Percentiles rank a stretch among this genome's conserved stretches.
Evolutionary conservation across 2,888 invertebrate genomes (phyloP).

Genomic region (Tridacna gigas): DNA sequence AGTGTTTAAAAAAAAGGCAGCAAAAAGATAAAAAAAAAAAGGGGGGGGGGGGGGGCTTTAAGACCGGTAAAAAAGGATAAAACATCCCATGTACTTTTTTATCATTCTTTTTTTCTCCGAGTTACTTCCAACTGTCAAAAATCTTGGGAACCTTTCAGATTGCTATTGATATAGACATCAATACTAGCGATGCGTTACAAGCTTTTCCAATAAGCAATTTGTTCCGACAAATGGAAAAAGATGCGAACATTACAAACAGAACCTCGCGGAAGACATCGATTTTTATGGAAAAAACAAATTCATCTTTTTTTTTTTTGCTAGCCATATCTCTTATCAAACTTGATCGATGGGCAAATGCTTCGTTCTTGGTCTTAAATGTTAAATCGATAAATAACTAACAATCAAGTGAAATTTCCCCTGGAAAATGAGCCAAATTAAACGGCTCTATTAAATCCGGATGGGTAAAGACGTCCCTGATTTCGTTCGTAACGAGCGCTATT

Average conservation of each 20-base stretch:
- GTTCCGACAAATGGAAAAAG: conserved; percentile 41
- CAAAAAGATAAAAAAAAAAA: too few relatives aligned
- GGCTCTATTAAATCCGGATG: conserved; percentile 53
- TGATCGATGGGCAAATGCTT: conserved; percentile 53
- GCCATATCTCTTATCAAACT: conserved; percentile 51
- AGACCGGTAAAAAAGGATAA: too few relatives aligned
- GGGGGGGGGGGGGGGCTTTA: too few relatives aligned
- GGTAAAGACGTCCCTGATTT: conserved; percentile 42
- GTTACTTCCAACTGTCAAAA: conserved; percentile 1
- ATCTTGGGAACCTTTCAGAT: background rate
- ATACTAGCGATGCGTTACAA: conserved; percentile 15
- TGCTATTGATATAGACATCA: conserved; percentile 17
- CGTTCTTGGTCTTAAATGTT: conserved; percentile 50
- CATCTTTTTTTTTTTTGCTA: conserved; percentile 18
- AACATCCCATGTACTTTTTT: too few relatives aligned
- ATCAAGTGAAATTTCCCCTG: conserved; percentile 54
- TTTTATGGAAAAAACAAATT: conserved; percentile 2
- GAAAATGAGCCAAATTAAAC: conserved; percentile 60
- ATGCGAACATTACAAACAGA: conserved; percentile 6
- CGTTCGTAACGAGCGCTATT: conserved; percentile 49
- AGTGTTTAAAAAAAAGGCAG: too few relatives aligned
- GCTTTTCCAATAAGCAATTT: conserved; percentile 61
- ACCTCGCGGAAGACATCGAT: conserved; percentile 1
- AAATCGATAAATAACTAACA: conserved; percentile 58
- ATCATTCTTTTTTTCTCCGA: too few relatives aligned